Evolutionary conservation across 2,797 vertebrate species (phyloP).

Genomic region (Pygocentrus nattereri): DNA sequence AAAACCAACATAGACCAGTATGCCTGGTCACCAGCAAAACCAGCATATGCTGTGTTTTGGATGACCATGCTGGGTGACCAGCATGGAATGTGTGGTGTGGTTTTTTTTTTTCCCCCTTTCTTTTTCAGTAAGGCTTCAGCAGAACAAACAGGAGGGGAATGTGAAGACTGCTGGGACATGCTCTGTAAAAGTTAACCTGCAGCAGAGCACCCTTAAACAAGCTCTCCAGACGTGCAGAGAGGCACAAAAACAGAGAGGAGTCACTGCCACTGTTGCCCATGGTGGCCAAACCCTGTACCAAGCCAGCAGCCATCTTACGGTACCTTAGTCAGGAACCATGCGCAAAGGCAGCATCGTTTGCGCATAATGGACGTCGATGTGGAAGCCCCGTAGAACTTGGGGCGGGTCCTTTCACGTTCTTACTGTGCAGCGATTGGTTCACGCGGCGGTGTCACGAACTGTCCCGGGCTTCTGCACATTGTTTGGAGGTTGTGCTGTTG

Average conservation of each 20-base stretch:
- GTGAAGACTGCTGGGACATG: background rate
- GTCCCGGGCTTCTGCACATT: conserved; percentile 63
- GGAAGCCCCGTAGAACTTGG: conserved; percentile 60
- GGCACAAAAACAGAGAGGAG: background rate
- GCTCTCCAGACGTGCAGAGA: background rate
- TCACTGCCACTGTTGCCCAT: conserved; percentile 3
- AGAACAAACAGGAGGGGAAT: background rate
- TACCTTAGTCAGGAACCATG: conserved; percentile 48
- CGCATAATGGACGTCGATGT: conserved; percentile 57
- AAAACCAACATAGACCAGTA: too few relatives aligned
- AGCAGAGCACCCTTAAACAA: conserved; percentile 24
- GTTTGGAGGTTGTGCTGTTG: conserved; percentile 53
- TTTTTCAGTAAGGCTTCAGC: too few relatives aligned
- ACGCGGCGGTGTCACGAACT: conserved; percentile 50
- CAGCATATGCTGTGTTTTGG: too few relatives aligned
- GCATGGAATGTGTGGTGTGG: too few relatives aligned
- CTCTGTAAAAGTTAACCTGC: background rate
- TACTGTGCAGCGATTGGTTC: conserved; percentile 56
- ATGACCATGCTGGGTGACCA: too few relatives aligned
- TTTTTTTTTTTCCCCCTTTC: too few relatives aligned
- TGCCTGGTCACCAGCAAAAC: too few relatives aligned
- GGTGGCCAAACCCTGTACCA: conserved; percentile 37
- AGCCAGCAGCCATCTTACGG: conserved; percentile 59
- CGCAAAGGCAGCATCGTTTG: conserved; percentile 54
- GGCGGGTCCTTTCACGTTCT: conserved; percentile 52